phyloP scores from a whole-genome alignment of 2,888 invertebrate genomes.

The Chrysolina americana region DNA sequence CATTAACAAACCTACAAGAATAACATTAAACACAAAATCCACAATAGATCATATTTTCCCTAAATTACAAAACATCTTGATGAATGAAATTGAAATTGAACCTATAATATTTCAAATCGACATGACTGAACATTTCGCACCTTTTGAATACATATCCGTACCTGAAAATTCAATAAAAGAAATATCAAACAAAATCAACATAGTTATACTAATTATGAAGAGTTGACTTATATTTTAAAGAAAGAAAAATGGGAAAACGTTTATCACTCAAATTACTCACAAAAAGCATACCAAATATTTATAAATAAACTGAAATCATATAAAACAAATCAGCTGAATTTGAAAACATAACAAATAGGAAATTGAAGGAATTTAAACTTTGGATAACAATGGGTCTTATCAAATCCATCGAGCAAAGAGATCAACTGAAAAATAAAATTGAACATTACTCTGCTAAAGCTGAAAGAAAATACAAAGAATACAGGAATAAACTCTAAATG shows the following conservation, averaged over 20 bases:
- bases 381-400: constrained; percentile 36
- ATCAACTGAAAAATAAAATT: constrained; percentile 28
- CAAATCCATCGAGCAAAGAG: constrained; percentile 26
- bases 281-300: constrained; percentile 10
- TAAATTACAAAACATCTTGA: constrained; percentile 13
- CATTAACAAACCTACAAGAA: constrained; percentile 1
- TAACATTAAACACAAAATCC: background rate
- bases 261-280: constrained; percentile 8
- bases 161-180: background rate
- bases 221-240: constrained; percentile 10
- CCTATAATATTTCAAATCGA: constrained; percentile 17
- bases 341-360: constrained; percentile 16
- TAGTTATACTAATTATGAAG: constrained; percentile 11
- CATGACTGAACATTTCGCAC: constrained; percentile 5
- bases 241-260: constrained; percentile 29
- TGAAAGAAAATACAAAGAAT: constrained; percentile 31
- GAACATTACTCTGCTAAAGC: constrained; percentile 13
- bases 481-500: constrained; percentile 31
- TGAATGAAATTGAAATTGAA: constrained; percentile 6
- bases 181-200: background rate
- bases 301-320: constrained; percentile 10
- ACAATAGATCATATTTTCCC: constrained; percentile 9
- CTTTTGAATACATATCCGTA: constrained; percentile 6
- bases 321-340: constrained; percentile 9
- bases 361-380: constrained; percentile 29